Evolutionary conservation across 2,113 vertebrate genomes (phyloP), one percentile per base, ranked within the genome.

Genomic region (Arothron firmamentum): DNA sequence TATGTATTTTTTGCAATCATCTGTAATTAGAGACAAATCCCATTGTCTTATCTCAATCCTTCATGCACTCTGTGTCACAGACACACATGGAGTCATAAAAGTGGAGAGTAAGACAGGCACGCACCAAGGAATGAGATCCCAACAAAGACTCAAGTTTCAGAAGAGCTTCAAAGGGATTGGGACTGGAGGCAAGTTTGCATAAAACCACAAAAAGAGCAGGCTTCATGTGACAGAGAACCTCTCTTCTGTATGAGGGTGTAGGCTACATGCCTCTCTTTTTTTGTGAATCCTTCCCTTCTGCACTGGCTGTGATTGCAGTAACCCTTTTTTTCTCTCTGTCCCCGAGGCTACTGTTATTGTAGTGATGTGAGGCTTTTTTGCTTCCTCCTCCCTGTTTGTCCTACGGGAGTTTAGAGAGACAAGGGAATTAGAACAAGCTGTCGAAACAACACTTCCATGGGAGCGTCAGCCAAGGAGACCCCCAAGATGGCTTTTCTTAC

Each of bases 401-500:
- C 77, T 83, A 43, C 59, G 57, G 75, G 67, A 77, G 66, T 56
- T 68, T 58, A 51, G 65, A 82, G 65, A 81, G 68, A 81, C 53
- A 21, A 43, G 74, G 67, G 70, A 89, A 90, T 88, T 83, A 74
- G 63, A 87, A 80, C 85, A 89, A 89, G 86, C 87, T 90, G 88
- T 87, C 9, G 83, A 86, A 87, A 90, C 84, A 89, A 70, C 75
- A 63, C 67, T 79, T 86, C 60, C 79, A 67, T 86, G 76, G 72
- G 77, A 87, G 78, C 41, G 34, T 64, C 75, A 59, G 72, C 83
- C 74, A 68, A 53, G 38, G 59, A 82, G 62, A 81, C 76, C 80
- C 80, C 64, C 54, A 70, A 72, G 73, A 68, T 65, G 56, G 61
- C 66, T 59, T 73, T 77, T 86, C 59, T 62, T 69, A 67, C 71